phyloP scores from a whole-genome alignment of 2,113 vertebrate genomes.

The Orientallactaga bullata region DNA sequence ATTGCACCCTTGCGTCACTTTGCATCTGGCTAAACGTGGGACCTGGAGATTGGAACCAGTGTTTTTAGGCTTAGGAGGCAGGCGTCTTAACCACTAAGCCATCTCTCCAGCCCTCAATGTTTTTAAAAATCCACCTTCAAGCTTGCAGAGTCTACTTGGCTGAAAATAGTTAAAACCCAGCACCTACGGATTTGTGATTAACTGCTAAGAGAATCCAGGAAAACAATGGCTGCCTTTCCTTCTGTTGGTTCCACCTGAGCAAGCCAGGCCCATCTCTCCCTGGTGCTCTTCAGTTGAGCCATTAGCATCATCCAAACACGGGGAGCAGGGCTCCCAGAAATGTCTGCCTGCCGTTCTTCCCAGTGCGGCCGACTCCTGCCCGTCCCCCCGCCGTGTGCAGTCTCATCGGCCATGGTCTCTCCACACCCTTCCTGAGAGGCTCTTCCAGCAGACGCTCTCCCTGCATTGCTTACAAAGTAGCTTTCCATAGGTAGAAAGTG shows the following conservation, averaged over 20 bases:
- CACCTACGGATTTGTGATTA: background rate
- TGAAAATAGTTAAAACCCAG: background rate
- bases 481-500: background rate
- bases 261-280: background rate
- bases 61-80: no score
- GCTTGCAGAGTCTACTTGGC: background rate
- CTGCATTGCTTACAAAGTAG: background rate
- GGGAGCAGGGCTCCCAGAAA: background rate
- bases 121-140: background rate
- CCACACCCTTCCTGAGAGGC: background rate
- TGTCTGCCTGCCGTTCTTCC: background rate
- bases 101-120: no score
- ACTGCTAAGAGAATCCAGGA: background rate
- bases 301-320: background rate
- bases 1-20: no score
- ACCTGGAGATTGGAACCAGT: no score
- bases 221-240: background rate
- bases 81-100: no score
- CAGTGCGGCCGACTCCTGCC: rapidly evolving
- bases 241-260: background rate
- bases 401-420: background rate
- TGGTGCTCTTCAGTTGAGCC: background rate
- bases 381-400: background rate
- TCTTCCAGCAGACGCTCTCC: background rate
- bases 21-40: no score